These are phyloP conservation scores for Vandiemenella viatica DNA, from an alignment of 2,888 invertebrate genomes.

Conservation along the genomic window DNA sequence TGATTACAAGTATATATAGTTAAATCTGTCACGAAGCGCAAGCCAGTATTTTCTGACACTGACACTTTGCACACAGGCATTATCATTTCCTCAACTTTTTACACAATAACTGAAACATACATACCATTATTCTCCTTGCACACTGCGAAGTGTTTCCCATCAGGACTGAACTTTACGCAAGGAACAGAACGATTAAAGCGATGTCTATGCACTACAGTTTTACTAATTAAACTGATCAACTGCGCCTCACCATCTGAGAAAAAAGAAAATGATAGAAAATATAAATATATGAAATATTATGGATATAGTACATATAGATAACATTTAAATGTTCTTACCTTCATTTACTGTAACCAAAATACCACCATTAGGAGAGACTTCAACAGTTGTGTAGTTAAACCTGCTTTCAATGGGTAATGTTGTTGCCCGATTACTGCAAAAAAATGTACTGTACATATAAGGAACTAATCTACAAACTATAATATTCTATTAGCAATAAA, in stretches of 20 bases:
- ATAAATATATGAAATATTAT: too few species aligned
- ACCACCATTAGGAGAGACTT: slow-evolving; percentile 77
- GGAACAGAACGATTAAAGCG: slow-evolving; percentile 64
- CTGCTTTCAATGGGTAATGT: slow-evolving; percentile 78
- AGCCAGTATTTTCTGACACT: too few species aligned
- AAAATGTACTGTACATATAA: slow-evolving; percentile 16
- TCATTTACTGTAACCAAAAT: slow-evolving; percentile 79
- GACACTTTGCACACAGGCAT: not conserved
- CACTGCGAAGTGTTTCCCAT: slow-evolving; percentile 84
- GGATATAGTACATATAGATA: not conserved
- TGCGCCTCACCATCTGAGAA: slow-evolving; percentile 61
- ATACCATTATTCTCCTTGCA: slow-evolving; percentile 70
- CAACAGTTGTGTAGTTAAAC: slow-evolving; percentile 70
- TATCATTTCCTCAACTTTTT: not conserved
- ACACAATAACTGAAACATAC: too few species aligned
- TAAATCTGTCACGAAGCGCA: too few species aligned
- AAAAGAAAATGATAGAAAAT: slow-evolving; percentile 13
- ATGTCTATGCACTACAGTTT: slow-evolving; percentile 66
- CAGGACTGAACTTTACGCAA: slow-evolving; percentile 79
- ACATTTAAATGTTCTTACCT: slow-evolving; percentile 33
- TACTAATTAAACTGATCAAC: slow-evolving; percentile 71
- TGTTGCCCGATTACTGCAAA: slow-evolving; percentile 69
- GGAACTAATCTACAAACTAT: too few species aligned
- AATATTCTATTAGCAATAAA: not conserved
- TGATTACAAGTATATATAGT: too few species aligned